Conservation (phyloP, 1,140 invertebrate genomes). For the Psix sp. region DNA sequence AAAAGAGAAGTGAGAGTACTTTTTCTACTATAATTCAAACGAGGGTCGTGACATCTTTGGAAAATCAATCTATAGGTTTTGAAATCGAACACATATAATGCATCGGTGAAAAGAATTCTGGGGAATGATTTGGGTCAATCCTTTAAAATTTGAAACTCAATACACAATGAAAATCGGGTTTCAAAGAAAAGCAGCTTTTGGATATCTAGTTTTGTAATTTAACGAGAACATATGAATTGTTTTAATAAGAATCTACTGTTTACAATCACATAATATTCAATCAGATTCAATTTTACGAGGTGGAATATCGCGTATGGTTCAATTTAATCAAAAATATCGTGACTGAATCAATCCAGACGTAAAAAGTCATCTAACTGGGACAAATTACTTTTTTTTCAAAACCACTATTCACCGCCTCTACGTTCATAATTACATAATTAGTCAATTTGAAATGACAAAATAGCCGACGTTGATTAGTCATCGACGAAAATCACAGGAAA, state of each 20-base stretch:
- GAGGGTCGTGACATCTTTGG: constrained; percentile 17
- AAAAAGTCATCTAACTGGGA: too few relatives aligned
- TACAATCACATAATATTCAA: constrained; percentile 12
- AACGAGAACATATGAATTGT: constrained; percentile 20
- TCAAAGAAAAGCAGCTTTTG: constrained; percentile 20
- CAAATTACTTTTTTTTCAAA: too few relatives aligned
- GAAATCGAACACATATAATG: constrained; percentile 42
- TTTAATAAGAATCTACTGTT: constrained; percentile 16
- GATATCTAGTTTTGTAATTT: constrained; percentile 17
- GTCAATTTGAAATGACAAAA: too few relatives aligned
- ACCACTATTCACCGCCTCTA: too few relatives aligned
- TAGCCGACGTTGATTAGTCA: too few relatives aligned
- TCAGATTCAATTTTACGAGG: too few relatives aligned
- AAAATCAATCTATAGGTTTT: constrained; percentile 26
- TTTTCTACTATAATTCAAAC: constrained; percentile 14
- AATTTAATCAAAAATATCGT: too few relatives aligned
- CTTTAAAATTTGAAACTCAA: constrained; percentile 38
- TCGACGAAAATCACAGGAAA: too few relatives aligned
- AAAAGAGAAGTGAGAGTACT: background rate
- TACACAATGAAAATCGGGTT: constrained; percentile 38
- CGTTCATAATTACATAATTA: too few relatives aligned
- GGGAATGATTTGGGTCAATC: constrained; percentile 7
- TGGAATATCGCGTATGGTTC: too few relatives aligned
- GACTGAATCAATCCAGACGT: too few relatives aligned
- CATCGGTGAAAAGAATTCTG: constrained; percentile 14